Evolutionary conservation across 1,140 invertebrate species (phyloP), one percentile per base, ranked within the genome.

Genomic region (Batillaria attramentaria): DNA sequence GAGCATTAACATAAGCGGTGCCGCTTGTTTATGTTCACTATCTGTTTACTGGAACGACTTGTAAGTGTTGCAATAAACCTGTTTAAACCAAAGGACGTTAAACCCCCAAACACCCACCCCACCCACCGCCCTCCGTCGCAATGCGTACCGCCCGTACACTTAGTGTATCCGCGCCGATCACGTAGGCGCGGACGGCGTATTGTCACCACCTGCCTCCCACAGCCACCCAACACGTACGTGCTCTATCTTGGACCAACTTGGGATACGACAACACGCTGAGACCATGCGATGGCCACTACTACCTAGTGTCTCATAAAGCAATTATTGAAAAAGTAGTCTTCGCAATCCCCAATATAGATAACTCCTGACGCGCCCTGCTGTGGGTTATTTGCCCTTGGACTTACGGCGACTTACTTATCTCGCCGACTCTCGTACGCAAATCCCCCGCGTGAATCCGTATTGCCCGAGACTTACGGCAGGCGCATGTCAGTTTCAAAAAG

Each of bases 401-500:
- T 70, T 70, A 42, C 68, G 18, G 39, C 31, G 24, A 41, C 31
- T 41, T 28, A 6, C 37, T 39, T 70, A 70, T 70, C 68, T 39
- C 68, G 31, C 37, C 18, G 24, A 70, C n/a, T 70, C 68, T 70
- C 68, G 13, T 6, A 35, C 1, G 31, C 35, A 41, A 70, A 70
- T 70, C 68, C 41, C 68, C 41, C 68, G 68, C 68, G 68, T 20
- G 68, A 42, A 70, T 70, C 68, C 68, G 4, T 42, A 70, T 41
- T 41, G 68, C 68, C 68, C 41, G 68, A 70, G 37, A 70, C 31
- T 24, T 35, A 41, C 1, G 68, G 24, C 37, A 8, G 10, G 65
- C 31, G 68, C 68, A 70, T 70, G 68, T 70, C 39, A 70, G 24
- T 70, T 70, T 70, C 35, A 70, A 70, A 42, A 39, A 70, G 37